Evolutionary conservation across 1,140 invertebrate species (phyloP).

Genomic region (Forficula auricularia): DNA sequence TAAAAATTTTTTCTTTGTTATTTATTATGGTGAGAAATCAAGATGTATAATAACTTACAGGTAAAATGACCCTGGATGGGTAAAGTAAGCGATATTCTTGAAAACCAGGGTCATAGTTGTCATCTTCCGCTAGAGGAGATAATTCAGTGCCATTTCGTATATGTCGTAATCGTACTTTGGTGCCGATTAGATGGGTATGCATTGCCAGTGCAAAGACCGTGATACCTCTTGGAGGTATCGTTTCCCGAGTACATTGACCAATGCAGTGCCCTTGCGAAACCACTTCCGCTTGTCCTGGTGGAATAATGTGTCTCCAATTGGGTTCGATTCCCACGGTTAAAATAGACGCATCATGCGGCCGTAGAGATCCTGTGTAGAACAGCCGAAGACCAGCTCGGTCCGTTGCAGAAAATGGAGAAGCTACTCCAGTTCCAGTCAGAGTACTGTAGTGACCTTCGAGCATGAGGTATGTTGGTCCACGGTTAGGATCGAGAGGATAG

Average conservation of each 20-base stretch:
- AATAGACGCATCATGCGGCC: constrained; percentile 45
- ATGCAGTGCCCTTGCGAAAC: constrained; percentile 53
- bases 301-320: constrained; percentile 54
- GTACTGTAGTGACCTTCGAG: constrained; percentile 44
- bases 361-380: constrained; percentile 43
- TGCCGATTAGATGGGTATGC: constrained; percentile 38
- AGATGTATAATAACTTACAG: no score
- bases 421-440: constrained; percentile 27
- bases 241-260: constrained; percentile 42
- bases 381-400: constrained; percentile 50
- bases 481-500: constrained; percentile 40
- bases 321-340: constrained; percentile 50
- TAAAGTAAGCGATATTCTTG: constrained; percentile 44
- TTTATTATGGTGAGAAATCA: no score
- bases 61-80: no score
- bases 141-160: constrained; percentile 40
- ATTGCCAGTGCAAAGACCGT: constrained; percentile 54
- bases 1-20: no score
- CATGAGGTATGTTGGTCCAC: constrained; percentile 41
- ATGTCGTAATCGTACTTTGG: constrained; percentile 41
- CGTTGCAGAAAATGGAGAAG: constrained; percentile 33
- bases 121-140: constrained; percentile 42
- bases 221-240: constrained; percentile 41
- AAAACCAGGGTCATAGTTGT: constrained; percentile 47
- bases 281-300: constrained; percentile 44